These are phyloP conservation scores for Trichoplax adhaerens DNA, from an alignment of 37 sponge, comb jelly and placozoan genomes.

Conservation along the genomic window DNA sequence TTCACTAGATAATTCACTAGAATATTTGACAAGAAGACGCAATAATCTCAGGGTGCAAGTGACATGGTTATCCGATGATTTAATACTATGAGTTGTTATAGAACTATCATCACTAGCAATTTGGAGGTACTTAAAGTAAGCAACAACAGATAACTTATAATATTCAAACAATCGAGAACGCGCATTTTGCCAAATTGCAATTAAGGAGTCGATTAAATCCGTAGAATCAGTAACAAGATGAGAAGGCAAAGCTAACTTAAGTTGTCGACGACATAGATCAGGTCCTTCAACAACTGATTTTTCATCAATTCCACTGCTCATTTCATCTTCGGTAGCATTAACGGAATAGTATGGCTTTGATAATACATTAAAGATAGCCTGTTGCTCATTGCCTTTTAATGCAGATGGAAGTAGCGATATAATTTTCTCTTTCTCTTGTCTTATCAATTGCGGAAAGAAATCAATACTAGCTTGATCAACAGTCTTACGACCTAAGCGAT, in stretches of 20 bases:
- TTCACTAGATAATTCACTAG: slow-evolving; percentile 56
- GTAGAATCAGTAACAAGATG: background rate
- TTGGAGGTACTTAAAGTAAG: slow-evolving; percentile 73
- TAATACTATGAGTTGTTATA: background rate
- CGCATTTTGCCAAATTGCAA: slow-evolving; percentile 57
- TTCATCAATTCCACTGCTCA: slow-evolving; percentile 30
- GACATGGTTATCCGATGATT: slow-evolving; percentile 21
- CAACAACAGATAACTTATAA: slow-evolving; percentile 69
- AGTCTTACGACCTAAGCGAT: slow-evolving; percentile 68
- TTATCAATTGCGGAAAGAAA: no score
- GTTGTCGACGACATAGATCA: slow-evolving; percentile 31
- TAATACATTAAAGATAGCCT: slow-evolving; percentile 38
- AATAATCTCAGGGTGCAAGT: slow-evolving; percentile 69
- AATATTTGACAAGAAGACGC: slow-evolving; percentile 69
- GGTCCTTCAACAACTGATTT: slow-evolving; percentile 46
- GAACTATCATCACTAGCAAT: slow-evolving; percentile 23
- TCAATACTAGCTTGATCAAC: slow-evolving; percentile 21
- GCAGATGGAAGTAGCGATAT: no score
- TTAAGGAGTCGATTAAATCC: slow-evolving; percentile 35
- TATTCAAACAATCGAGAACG: slow-evolving; percentile 67
- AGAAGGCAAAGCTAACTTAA: slow-evolving; percentile 17
- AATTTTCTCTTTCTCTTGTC: no score
- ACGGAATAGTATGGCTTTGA: slow-evolving; percentile 62
- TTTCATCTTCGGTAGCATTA: slow-evolving; percentile 32
- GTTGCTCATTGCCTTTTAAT: slow-evolving; percentile 15